A percentile compares a stretch with the other conserved stretches of the same genome.
phyloP scores from a whole-genome alignment of 2,113 vertebrate species.

The Fulmarus glacialis region DNA sequence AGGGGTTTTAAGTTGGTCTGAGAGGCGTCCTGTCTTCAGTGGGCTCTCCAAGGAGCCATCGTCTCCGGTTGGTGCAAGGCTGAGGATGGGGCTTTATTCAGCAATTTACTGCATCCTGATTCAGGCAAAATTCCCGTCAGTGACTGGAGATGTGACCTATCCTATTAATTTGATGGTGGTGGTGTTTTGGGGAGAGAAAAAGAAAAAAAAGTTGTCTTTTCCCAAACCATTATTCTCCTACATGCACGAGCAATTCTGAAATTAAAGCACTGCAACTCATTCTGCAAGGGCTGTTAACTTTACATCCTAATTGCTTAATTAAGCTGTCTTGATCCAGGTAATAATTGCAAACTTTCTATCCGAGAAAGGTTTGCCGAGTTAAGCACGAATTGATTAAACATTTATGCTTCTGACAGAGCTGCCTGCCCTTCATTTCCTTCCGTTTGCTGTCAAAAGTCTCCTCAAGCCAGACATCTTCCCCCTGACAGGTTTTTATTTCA shows the following conservation, averaged over 20 bases:
- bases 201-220: background rate
- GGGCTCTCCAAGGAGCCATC: background rate
- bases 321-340: constrained; percentile 64
- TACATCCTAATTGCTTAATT: constrained; percentile 61
- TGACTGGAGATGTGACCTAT: background rate
- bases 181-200: background rate
- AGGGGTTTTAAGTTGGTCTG: background rate
- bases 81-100: background rate
- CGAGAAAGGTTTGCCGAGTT: background rate
- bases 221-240: rapidly evolving
- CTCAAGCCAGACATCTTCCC: rapidly evolving
- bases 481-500: background rate
- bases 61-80: background rate
- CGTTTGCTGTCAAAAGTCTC: background rate
- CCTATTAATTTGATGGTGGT: background rate
- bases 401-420: background rate
- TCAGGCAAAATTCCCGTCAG: background rate
- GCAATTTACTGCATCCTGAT: background rate
- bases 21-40: background rate
- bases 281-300: constrained; percentile 25
- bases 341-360: constrained; percentile 58
- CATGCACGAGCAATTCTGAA: background rate
- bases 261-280: background rate
- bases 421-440: background rate
- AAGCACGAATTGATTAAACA: background rate